Evolutionary conservation across 1,140 invertebrate species (phyloP).

Genomic region (Dreissena polymorpha): DNA sequence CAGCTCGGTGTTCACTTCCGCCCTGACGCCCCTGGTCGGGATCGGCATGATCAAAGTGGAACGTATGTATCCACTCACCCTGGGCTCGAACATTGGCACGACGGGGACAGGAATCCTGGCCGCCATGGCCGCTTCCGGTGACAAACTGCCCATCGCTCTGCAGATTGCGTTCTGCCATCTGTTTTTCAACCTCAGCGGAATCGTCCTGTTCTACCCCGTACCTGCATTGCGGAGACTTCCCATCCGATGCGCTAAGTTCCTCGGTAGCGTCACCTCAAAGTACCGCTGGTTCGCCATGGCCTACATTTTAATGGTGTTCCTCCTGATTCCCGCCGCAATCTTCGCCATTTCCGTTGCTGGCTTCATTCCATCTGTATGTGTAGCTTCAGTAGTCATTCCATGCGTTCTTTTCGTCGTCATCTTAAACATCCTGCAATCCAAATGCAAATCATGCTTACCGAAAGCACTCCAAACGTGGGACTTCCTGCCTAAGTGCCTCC

Average conservation of each 20-base stretch:
- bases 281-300: constrained; percentile 83
- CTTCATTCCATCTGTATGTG: constrained; percentile 48
- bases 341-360: constrained; percentile 78
- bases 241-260: constrained; percentile 79
- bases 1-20: constrained; percentile 84
- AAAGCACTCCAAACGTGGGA: constrained; percentile 79
- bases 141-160: constrained; percentile 71
- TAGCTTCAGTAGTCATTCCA: constrained; percentile 11
- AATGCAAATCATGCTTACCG: constrained; percentile 77
- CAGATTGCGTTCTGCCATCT: constrained; percentile 82
- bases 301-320: constrained; percentile 82
- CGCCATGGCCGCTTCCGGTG: constrained; percentile 63
- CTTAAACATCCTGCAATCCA: constrained; percentile 78
- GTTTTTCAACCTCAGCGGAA: constrained; percentile 73
- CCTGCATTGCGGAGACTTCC: constrained; percentile 81
- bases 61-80: constrained; percentile 83
- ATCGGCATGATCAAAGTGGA: constrained; percentile 83
- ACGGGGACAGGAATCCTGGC: constrained; percentile 83
- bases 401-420: constrained; percentile 50
- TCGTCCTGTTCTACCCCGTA: constrained; percentile 83
- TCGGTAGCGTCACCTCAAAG: constrained; percentile 80
- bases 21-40: constrained; percentile 84
- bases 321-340: constrained; percentile 79
- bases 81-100: constrained; percentile 85
- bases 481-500: constrained; percentile 79